These are phyloP conservation scores for Martes martes DNA, from an alignment of 2,113 vertebrate species.

Conservation along the genomic window DNA sequence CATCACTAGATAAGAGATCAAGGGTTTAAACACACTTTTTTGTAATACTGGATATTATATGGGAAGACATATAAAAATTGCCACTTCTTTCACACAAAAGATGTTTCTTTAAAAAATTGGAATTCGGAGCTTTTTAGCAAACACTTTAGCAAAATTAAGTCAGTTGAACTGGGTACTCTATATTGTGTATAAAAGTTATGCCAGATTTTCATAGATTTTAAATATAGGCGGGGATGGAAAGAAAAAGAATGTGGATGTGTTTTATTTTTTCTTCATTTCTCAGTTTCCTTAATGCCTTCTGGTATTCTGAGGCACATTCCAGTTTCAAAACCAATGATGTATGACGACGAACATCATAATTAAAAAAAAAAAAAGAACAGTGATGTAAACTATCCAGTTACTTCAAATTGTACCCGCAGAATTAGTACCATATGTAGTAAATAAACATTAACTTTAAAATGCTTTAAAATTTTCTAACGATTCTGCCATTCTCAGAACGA, in stretches of 20 bases:
- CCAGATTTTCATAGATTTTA: background rate
- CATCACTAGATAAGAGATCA: background rate
- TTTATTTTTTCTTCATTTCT: slow-evolving; percentile 34
- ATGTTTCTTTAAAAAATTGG: background rate
- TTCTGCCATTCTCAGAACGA: background rate
- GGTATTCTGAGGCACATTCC: background rate
- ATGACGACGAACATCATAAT: no score
- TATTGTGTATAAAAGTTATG: slow-evolving; percentile 48
- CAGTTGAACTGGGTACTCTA: slow-evolving; percentile 44
- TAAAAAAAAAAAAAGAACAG: background rate
- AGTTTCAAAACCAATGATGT: background rate
- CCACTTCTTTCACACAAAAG: slow-evolving; percentile 10
- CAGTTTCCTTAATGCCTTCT: background rate
- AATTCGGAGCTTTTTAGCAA: slow-evolving; percentile 18
- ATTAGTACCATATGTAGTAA: background rate
- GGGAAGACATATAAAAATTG: slow-evolving; percentile 42
- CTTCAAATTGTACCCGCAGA: background rate
- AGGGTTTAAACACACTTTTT: background rate
- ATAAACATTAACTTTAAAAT: background rate
- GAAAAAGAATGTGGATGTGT: background rate
- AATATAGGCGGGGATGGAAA: background rate
- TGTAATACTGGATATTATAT: background rate
- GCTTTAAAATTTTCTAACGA: background rate
- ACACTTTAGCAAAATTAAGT: slow-evolving; percentile 39
- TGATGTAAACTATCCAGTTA: background rate